These are phyloP conservation scores for Stenodema calcarata DNA, from an alignment of 2,888 invertebrate genomes.

Conservation along the genomic window DNA sequence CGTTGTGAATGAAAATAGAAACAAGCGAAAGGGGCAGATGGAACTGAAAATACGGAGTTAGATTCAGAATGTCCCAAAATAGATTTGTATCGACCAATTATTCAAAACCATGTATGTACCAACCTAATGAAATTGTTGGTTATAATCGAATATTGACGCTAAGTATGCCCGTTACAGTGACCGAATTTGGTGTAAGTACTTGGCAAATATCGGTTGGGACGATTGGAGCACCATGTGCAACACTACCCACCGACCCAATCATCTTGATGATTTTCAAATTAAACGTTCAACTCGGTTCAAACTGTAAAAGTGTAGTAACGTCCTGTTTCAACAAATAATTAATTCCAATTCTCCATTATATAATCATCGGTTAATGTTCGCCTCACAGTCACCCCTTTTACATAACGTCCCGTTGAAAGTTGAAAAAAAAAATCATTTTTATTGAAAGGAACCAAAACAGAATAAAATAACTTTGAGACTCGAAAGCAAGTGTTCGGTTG, in stretches of 20 bases:
- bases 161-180: too few relatives aligned
- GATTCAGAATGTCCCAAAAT: too few relatives aligned
- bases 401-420: background rate
- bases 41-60: too few relatives aligned
- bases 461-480: background rate
- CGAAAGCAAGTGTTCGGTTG: background rate
- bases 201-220: too few relatives aligned
- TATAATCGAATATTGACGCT: too few relatives aligned
- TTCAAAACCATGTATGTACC: too few relatives aligned
- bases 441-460: background rate
- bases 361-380: conserved; percentile 4
- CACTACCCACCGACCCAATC: background rate
- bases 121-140: too few relatives aligned
- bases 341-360: conserved; percentile 23
- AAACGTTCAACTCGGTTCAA: conserved; percentile 7
- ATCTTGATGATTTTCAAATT: background rate
- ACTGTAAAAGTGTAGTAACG: conserved; percentile 27
- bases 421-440: background rate
- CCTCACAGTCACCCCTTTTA: background rate
- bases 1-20: too few relatives aligned
- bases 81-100: too few relatives aligned
- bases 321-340: conserved; percentile 41
- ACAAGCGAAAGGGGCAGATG: too few relatives aligned
- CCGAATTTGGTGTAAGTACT: too few relatives aligned
- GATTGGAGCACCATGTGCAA: too few relatives aligned